Conservation (phyloP, 1,140 invertebrate species). For the Drosophila nikananu region DNA sequence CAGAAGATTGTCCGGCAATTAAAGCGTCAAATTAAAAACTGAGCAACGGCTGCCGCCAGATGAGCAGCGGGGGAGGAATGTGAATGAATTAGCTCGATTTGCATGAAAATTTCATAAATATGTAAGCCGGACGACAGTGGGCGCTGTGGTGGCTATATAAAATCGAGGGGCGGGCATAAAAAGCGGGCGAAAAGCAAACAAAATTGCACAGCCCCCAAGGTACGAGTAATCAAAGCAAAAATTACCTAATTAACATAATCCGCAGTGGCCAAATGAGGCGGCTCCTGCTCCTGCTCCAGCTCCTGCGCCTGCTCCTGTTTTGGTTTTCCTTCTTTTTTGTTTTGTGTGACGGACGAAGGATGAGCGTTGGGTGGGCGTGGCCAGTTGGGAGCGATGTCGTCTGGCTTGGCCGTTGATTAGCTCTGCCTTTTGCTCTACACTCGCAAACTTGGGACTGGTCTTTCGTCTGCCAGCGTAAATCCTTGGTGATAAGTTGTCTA, state of each 20-base stretch:
- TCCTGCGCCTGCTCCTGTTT: neutral
- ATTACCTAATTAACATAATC: slow-evolving; percentile 85
- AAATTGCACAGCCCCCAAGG: slow-evolving; percentile 65
- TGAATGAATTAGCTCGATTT: slow-evolving; percentile 80
- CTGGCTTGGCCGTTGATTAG: slow-evolving; percentile 70
- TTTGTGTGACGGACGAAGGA: slow-evolving; percentile 7
- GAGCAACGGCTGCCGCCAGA: slow-evolving; percentile 29
- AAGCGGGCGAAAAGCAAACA: slow-evolving; percentile 40
- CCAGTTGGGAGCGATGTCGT: slow-evolving; percentile 14
- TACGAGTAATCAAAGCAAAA: slow-evolving; percentile 82
- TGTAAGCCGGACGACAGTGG: slow-evolving; percentile 66
- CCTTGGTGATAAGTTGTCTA: slow-evolving; percentile 78
- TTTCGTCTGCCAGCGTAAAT: slow-evolving; percentile 50
- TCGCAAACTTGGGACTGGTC: slow-evolving; percentile 16
- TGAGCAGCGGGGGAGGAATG: slow-evolving; percentile 40
- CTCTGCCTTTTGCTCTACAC: slow-evolving; percentile 42
- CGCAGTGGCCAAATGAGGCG: slow-evolving; percentile 80
- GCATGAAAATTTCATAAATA: slow-evolving; percentile 82
- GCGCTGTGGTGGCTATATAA: neutral
- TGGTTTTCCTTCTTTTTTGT: neutral
- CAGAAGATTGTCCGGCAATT: slow-evolving; percentile 49
- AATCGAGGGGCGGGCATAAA: slow-evolving; percentile 9
- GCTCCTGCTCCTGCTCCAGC: slow-evolving; percentile 36
- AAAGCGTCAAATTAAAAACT: slow-evolving; percentile 48
- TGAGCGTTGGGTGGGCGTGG: slow-evolving; percentile 26